These are phyloP conservation scores for Silurus asotus DNA, from an alignment of 2,113 vertebrate genomes.

Conservation along the genomic window DNA sequence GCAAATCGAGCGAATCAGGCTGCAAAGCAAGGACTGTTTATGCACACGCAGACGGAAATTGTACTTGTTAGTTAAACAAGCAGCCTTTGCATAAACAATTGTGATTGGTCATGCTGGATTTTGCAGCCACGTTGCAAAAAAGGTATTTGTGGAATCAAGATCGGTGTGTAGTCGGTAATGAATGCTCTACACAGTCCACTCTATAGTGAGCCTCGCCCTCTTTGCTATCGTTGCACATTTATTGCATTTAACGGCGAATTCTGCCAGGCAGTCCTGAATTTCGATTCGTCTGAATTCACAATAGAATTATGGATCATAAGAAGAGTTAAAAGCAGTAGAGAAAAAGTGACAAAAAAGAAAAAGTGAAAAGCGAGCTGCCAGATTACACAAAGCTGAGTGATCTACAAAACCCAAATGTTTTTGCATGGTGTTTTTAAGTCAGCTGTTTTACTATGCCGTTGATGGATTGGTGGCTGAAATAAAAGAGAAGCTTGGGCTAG, in stretches of 20 bases:
- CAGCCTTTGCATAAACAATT: neutral
- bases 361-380: neutral
- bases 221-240: neutral
- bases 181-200: neutral
- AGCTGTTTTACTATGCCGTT: slow-evolving; percentile 16
- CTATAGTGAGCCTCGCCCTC: neutral
- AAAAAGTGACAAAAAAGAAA: neutral
- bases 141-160: neutral
- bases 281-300: neutral
- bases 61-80: slow-evolving; percentile 10
- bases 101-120: neutral
- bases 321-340: slow-evolving; percentile 2
- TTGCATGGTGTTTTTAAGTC: slow-evolving; percentile 14
- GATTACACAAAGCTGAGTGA: slow-evolving; percentile 4
- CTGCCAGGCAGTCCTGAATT: neutral
- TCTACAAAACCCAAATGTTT: slow-evolving; percentile 23
- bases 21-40: slow-evolving; percentile 10
- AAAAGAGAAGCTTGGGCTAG: neutral
- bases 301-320: neutral
- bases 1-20: neutral
- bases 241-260: neutral
- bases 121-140: neutral
- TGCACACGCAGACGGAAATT: neutral
- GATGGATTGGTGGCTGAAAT: slow-evolving; percentile 19
- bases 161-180: neutral